Evolutionary conservation across 2,113 vertebrate species (phyloP).

Genomic region (Chloropsis cyanopogon): DNA sequence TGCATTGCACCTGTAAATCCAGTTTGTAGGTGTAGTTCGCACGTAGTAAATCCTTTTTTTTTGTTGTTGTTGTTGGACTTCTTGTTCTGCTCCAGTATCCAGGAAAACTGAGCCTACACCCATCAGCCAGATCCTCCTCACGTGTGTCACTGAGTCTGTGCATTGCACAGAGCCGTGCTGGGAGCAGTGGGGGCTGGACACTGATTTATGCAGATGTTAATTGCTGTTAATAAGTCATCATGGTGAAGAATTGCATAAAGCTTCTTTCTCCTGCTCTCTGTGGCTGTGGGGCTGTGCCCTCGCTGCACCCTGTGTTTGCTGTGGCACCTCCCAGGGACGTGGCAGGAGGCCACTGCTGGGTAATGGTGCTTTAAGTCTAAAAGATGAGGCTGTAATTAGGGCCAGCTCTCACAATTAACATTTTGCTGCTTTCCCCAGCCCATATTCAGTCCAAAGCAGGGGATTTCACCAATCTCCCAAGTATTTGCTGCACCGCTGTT

Average conservation of each 20-base stretch:
- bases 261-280: background rate
- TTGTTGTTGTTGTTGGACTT: background rate
- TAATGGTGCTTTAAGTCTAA: background rate
- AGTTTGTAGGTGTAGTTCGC: fast-evolving
- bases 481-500: background rate
- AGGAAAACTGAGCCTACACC: background rate
- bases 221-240: background rate
- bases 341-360: background rate
- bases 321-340: background rate
- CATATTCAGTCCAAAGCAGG: background rate
- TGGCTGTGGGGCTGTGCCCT: background rate
- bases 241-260: background rate
- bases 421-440: background rate
- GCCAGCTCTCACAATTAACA: background rate
- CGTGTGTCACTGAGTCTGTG: no score
- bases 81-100: background rate
- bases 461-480: background rate
- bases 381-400: background rate
- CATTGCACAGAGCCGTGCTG: background rate
- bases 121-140: background rate
- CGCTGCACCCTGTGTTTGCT: background rate
- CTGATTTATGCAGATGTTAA: background rate
- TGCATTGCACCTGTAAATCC: background rate
- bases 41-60: background rate
- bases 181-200: background rate